Evolutionary conservation across 1,140 invertebrate species (phyloP), one percentile per base, ranked within the genome.

Genomic region (Drosophila lacteicornis): DNA sequence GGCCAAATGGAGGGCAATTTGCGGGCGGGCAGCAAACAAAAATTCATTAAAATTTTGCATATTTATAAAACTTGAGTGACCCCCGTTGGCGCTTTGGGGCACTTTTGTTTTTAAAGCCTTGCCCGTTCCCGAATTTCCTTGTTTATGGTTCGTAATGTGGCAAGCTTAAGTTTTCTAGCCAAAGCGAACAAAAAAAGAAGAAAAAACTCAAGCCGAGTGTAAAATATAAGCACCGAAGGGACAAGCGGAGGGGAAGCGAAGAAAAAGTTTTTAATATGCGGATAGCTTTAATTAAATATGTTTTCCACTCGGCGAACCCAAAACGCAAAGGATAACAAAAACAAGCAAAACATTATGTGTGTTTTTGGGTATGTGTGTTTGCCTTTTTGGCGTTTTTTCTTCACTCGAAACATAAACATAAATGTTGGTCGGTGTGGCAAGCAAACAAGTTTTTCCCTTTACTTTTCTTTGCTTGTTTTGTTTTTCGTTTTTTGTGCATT

Each of bases 241-340:
- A 47, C 5, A 15, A 13, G 19, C 19, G 27, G 30, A 17, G 57
- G 58, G 71, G 45, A 17, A 38, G 50, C 33, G 27, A 33, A 9
- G 67, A 51, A 80, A 88, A 90, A 84, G 73, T 90, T 90, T 90
- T 90, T 90, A 90, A 90, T 90, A 90, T 90, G 85, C 85, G 86
- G 81, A 90, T 90, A 90, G 85, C 85, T 90, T 90, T 90, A 90
- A 90, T 90, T 90, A 90, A 90, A 90, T 90, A 90, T 90, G 85
- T 80, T 90, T 90, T 90, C 86, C 85, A 90, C 85, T 90, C 66
- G 82, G 66, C 79, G 79, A 79, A 79, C 81, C 71, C 85, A 75
- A 84, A 84, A 74, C 38, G 74, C 55, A 79, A 67, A 73, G 45
- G 17, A 73, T 62, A 84, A 78, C 66, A 80, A 76, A 50, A 77